A percentile compares a stretch with the other conserved stretches of the same genome.
phyloP scores from a whole-genome alignment of 2,888 invertebrate genomes.

The Encarsia formosa region DNA sequence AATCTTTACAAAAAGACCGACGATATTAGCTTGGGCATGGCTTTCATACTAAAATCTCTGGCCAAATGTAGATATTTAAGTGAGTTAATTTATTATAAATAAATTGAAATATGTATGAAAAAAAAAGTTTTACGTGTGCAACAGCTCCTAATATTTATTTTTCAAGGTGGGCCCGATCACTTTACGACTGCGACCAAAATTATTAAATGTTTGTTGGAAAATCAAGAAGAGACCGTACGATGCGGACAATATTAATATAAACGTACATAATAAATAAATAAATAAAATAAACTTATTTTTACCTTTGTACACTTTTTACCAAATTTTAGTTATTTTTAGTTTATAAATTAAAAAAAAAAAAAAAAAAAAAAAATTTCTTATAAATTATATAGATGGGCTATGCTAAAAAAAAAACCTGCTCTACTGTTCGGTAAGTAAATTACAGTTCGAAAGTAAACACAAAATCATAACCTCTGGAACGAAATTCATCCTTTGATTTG shows the following conservation, averaged over 20 bases:
- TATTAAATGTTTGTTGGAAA: slow-evolving; percentile 18
- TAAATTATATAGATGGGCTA: no score
- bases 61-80: slow-evolving; percentile 10
- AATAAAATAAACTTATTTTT: no score
- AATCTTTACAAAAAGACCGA: slow-evolving; percentile 12
- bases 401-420: no score
- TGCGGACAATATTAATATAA: slow-evolving; percentile 6
- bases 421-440: neutral
- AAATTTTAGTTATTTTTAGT: no score
- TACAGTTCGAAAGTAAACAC: no score
- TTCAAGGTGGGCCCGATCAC: slow-evolving; percentile 4
- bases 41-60: slow-evolving; percentile 8
- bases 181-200: slow-evolving; percentile 5
- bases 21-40: slow-evolving; percentile 4
- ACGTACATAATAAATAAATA: no score
- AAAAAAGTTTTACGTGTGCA: no score
- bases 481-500: neutral
- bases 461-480: slow-evolving; percentile 4
- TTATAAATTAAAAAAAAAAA: no score
- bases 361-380: no score
- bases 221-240: slow-evolving; percentile 11
- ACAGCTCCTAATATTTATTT: neutral
- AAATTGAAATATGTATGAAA: no score
- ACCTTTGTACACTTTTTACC: no score
- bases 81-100: no score